Evolutionary conservation across 2,888 invertebrate genomes (phyloP).

Genomic region (Cosmorhoe ocellata): DNA sequence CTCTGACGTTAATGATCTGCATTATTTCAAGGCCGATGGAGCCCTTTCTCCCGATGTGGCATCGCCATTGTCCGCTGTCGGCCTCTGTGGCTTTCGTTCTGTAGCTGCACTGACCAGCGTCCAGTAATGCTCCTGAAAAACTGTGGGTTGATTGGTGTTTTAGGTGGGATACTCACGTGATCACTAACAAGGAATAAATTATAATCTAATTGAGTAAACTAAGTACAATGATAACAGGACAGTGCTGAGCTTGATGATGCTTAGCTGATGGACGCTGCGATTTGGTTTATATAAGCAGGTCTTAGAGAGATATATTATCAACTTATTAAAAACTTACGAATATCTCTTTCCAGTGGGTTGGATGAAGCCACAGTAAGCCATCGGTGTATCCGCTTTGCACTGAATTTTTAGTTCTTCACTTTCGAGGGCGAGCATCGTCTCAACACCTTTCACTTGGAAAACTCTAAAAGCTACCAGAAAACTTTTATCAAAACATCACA

Average conservation of each 20-base stretch:
- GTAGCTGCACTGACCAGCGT: constrained; percentile 64
- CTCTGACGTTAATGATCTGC: constrained; percentile 57
- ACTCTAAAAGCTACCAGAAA: constrained; percentile 57
- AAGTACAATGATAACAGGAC: too few species aligned
- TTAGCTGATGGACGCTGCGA: too few species aligned
- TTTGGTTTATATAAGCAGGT: too few species aligned
- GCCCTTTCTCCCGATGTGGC: constrained; percentile 65
- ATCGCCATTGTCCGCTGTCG: constrained; percentile 73
- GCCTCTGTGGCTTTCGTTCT: constrained; percentile 48
- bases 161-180: too few species aligned
- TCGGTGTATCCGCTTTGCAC: constrained; percentile 61
- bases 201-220: too few species aligned
- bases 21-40: constrained; percentile 54
- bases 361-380: constrained; percentile 72
- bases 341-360: constrained; percentile 69
- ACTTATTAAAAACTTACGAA: constrained; percentile 56
- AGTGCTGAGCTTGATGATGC: too few species aligned
- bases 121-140: constrained; percentile 59
- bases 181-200: too few species aligned
- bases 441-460: constrained; percentile 53
- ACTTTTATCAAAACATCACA: background rate
- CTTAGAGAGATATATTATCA: too few species aligned
- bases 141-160: constrained; percentile 37
- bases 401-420: constrained; percentile 61
- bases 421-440: constrained; percentile 64